Evolutionary conservation across 2,888 invertebrate species (phyloP).

Genomic region (Nomada lathburiana): DNA sequence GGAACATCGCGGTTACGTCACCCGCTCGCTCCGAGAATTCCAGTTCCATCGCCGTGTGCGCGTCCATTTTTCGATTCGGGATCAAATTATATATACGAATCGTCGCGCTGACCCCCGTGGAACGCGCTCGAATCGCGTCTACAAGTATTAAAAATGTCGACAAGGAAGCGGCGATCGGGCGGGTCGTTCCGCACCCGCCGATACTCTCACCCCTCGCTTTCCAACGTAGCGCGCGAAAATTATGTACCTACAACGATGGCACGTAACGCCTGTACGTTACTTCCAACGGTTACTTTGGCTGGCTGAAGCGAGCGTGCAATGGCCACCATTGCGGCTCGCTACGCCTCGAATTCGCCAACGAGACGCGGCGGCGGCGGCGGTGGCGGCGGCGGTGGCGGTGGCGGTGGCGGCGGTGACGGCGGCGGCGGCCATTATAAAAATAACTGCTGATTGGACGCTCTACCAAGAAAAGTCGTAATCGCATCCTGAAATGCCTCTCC

Average conservation of each 20-base stretch:
- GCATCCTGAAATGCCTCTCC: slow-evolving; percentile 79
- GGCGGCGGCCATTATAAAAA: slow-evolving; percentile 83
- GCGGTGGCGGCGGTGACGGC: slow-evolving; percentile 72
- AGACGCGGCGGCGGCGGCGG: not conserved
- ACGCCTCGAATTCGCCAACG: slow-evolving; percentile 44
- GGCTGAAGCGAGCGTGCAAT: slow-evolving; percentile 74
- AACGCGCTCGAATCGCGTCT: not conserved
- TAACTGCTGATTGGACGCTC: slow-evolving; percentile 84
- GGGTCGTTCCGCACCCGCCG: not conserved
- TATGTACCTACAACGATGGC: slow-evolving; percentile 49
- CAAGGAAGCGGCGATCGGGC: slow-evolving; percentile 14
- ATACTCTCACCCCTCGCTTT: slow-evolving; percentile 6
- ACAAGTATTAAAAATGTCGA: not conserved
- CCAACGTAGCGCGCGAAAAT: slow-evolving; percentile 39
- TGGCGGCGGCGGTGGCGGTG: not conserved
- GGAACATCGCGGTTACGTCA: not conserved
- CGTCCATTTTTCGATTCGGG: too few species aligned
- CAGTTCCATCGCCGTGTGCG: not conserved
- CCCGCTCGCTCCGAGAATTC: slow-evolving; percentile 4
- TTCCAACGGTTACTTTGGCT: slow-evolving; percentile 75
- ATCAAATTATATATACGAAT: not conserved
- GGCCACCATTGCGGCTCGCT: slow-evolving; percentile 70
- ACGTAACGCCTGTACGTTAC: slow-evolving; percentile 62
- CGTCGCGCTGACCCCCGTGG: not conserved
- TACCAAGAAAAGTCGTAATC: slow-evolving; percentile 85